phyloP scores from a whole-genome alignment of 2,113 vertebrate species.

The Sigmodon hispidus region DNA sequence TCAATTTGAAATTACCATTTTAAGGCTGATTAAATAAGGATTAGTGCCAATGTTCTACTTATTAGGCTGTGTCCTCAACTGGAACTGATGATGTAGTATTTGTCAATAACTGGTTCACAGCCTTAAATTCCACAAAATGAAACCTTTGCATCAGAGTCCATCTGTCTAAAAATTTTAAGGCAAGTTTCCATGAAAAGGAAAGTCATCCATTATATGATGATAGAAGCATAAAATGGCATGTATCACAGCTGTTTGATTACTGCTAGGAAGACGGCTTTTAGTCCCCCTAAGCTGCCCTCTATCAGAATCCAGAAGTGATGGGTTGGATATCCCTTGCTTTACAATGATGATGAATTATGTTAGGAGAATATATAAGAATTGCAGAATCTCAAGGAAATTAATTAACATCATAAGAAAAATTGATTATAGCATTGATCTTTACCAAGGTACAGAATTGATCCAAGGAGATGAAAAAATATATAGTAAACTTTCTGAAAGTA shows the following conservation, averaged over 20 bases:
- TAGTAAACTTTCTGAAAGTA: constrained; percentile 61
- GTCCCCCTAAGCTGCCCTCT: constrained; percentile 81
- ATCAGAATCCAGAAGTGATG: constrained; percentile 87
- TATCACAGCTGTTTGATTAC: constrained; percentile 90
- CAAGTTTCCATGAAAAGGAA: constrained; percentile 83
- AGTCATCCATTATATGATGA: constrained; percentile 87
- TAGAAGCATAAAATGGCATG: constrained; percentile 86
- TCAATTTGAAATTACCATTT: constrained; percentile 91
- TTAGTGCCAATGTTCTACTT: constrained; percentile 91
- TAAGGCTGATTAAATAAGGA: constrained; percentile 92
- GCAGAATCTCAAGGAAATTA: constrained; percentile 84
- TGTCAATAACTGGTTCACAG: constrained; percentile 90
- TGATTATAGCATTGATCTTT: constrained; percentile 76
- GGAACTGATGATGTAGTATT: constrained; percentile 90
- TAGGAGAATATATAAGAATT: constrained; percentile 79
- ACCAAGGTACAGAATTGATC: constrained; percentile 61
- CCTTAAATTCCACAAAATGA: constrained; percentile 85
- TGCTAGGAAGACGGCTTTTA: constrained; percentile 84
- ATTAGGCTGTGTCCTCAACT: constrained; percentile 90
- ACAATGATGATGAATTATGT: constrained; percentile 87
- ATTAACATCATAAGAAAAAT: constrained; percentile 81
- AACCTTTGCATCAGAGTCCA: constrained; percentile 85
- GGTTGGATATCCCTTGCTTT: constrained; percentile 84
- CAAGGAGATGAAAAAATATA: constrained; percentile 56
- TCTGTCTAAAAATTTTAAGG: constrained; percentile 85